Percentiles rank a stretch among this genome's conserved stretches.
These are phyloP conservation scores for Melangyna quadrimaculata DNA, from an alignment of 2,888 invertebrate species.

Conservation along the genomic window DNA sequence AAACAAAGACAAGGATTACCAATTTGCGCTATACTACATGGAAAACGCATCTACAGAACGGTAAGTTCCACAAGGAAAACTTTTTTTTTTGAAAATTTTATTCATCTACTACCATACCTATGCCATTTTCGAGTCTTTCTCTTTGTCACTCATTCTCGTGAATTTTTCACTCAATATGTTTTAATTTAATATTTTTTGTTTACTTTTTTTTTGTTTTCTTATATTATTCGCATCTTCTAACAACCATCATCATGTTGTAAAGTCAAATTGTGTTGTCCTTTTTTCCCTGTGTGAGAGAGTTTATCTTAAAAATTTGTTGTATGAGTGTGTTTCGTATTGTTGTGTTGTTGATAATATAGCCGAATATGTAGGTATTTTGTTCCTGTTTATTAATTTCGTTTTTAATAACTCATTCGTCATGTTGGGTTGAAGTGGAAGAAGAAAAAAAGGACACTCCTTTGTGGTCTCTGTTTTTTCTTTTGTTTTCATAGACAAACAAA, in stretches of 20 bases:
- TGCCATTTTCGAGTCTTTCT: constrained; percentile 2
- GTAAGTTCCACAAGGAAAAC: constrained; percentile 37
- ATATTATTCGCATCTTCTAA: constrained; percentile 27
- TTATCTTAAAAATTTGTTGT: neutral
- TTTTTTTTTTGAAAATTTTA: neutral
- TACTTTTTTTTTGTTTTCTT: constrained; percentile 19
- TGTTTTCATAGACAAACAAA: neutral
- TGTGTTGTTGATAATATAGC: neutral
- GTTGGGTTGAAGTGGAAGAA: neutral
- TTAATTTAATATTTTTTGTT: neutral
- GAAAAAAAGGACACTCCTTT: constrained; percentile 10
- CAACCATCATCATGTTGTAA: neutral
- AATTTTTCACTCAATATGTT: constrained; percentile 16
- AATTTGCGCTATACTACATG: constrained; percentile 53
- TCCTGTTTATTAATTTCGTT: neutral
- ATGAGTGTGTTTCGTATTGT: neutral
- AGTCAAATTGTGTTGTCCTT: neutral
- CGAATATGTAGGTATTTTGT: neutral
- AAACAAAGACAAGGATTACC: constrained; percentile 43
- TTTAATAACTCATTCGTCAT: neutral
- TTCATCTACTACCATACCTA: too few relatives aligned
- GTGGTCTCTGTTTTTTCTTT: neutral
- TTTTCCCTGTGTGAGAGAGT: constrained; percentile 11
- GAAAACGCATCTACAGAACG: constrained; percentile 69
- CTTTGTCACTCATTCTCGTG: constrained; percentile 1